Conservation (phyloP, 2,888 invertebrate species). For the Idaea biselata region DNA sequence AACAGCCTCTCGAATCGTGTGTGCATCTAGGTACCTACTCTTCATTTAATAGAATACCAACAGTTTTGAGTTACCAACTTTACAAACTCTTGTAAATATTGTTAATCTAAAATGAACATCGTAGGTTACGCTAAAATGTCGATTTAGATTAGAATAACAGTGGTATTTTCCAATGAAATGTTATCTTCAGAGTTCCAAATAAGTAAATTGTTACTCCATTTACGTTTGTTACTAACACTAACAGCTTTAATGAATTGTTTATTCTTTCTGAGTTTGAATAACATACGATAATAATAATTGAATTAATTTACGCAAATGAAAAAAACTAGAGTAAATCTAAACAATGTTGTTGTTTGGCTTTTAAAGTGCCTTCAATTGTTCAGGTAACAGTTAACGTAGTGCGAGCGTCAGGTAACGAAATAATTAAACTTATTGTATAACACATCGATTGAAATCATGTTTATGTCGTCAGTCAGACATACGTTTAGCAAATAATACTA, state of each 20-base stretch:
- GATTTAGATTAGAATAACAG: not conserved
- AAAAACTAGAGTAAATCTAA: no score
- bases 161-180: constrained; percentile 1
- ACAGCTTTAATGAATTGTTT: no score
- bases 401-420: not conserved
- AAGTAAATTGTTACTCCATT: constrained; percentile 32
- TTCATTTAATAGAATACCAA: not conserved
- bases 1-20: not conserved
- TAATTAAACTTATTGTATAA: constrained; percentile 61
- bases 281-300: no score
- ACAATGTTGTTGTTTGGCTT: not conserved
- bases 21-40: not conserved
- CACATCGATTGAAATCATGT: constrained; percentile 57
- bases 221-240: not conserved
- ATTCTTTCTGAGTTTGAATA: no score
- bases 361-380: not conserved
- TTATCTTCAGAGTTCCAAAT: constrained; percentile 27
- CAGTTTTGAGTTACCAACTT: not conserved
- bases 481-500: constrained; percentile 43
- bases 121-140: not conserved
- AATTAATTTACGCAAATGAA: no score
- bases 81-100: not conserved
- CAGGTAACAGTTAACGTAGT: not conserved
- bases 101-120: not conserved
- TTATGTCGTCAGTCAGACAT: constrained; percentile 59